Conservation (phyloP, 2,888 invertebrate species). For the Micoletzkya japonica region DNA sequence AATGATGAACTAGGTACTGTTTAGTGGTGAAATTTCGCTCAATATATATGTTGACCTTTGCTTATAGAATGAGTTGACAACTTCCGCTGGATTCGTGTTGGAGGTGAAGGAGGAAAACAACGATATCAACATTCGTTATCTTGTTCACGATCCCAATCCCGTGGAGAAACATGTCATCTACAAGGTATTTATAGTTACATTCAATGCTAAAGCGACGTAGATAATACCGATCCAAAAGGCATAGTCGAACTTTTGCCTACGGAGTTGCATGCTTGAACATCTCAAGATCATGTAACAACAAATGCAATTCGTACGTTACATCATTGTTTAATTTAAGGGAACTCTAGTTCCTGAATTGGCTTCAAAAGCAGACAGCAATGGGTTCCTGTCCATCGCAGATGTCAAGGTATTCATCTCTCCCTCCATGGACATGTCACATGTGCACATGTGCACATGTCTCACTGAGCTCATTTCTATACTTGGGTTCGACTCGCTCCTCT, state of each 20-base stretch:
- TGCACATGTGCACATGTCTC: too few species aligned
- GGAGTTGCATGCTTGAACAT: background rate
- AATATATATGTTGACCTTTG: background rate
- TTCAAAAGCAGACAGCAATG: constrained; percentile 8
- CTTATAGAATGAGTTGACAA: constrained; percentile 16
- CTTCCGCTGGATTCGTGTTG: constrained; percentile 26
- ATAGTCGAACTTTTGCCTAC: too few species aligned
- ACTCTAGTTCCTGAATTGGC: constrained; percentile 20
- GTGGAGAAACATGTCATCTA: constrained; percentile 51
- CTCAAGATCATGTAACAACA: background rate
- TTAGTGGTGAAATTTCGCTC: too few species aligned
- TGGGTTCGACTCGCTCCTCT: too few species aligned
- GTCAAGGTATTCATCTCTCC: background rate
- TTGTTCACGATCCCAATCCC: constrained; percentile 51
- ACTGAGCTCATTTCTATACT: too few species aligned
- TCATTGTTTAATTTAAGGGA: background rate
- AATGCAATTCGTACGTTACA: background rate
- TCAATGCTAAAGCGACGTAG: too few species aligned
- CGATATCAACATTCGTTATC: constrained; percentile 37
- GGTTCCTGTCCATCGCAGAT: constrained; percentile 5
- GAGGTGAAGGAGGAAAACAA: background rate
- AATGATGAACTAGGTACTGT: too few species aligned
- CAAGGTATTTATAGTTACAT: constrained; percentile 12
- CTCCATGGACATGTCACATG: background rate
- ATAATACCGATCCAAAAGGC: too few species aligned